Evolutionary conservation across 2,888 invertebrate genomes (phyloP).

Genomic region (Drosophila borborema): DNA sequence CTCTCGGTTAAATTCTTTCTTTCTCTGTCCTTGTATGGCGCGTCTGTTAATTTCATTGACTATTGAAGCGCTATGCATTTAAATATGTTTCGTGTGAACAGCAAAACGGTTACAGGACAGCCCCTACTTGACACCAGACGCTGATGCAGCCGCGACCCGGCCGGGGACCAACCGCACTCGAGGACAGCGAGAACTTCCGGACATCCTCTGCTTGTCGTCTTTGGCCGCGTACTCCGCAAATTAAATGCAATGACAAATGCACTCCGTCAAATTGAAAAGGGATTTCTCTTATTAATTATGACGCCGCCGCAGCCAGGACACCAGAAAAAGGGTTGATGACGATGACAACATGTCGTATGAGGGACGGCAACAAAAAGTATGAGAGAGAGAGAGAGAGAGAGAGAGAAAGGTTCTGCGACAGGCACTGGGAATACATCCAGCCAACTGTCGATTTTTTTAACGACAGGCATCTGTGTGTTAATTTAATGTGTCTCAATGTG

Average conservation of each 20-base stretch:
- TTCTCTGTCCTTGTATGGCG: neutral
- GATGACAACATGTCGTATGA: conserved; percentile 72
- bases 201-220: conserved; percentile 54
- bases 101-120: conserved; percentile 73
- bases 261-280: conserved; percentile 83
- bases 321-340: conserved; percentile 67
- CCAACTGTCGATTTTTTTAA: conserved; percentile 76
- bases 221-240: conserved; percentile 67
- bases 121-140: conserved; percentile 80
- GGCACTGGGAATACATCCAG: conserved; percentile 44
- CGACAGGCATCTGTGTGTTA: conserved; percentile 55
- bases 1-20: neutral
- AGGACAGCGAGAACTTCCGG: conserved; percentile 68
- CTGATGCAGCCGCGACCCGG: conserved; percentile 44
- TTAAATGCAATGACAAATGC: conserved; percentile 81
- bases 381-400: neutral
- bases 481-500: conserved; percentile 28
- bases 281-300: conserved; percentile 83
- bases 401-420: neutral
- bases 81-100: conserved; percentile 79
- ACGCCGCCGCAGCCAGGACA: conserved; percentile 71
- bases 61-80: conserved; percentile 74
- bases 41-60: conserved; percentile 38
- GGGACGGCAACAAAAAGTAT: conserved; percentile 17
- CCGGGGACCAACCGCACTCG: conserved; percentile 51